phyloP scores from a whole-genome alignment of 2,113 vertebrate species.

The Hassar affinis region DNA sequence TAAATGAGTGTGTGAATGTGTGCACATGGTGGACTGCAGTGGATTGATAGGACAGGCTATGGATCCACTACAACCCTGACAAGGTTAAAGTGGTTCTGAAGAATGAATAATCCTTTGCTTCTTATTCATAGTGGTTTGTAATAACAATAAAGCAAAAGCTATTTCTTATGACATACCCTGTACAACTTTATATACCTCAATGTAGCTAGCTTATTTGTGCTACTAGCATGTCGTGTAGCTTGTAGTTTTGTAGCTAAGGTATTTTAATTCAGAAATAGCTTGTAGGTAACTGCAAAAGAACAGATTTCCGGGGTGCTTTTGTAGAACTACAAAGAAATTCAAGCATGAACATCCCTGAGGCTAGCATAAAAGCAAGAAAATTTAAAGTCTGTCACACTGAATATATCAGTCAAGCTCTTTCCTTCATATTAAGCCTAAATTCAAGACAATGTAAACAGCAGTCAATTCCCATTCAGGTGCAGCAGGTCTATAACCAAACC shows the following conservation, averaged over 20 bases:
- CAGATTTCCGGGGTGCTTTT: not conserved
- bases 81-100: not conserved
- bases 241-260: not conserved
- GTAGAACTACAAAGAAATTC: not conserved
- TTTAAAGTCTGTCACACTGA: not conserved
- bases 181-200: not conserved
- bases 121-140: not conserved
- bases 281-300: not conserved
- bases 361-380: not conserved
- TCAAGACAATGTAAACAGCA: not conserved
- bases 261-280: not conserved
- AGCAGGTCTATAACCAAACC: not conserved
- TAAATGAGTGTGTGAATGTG: not conserved
- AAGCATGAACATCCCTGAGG: not conserved
- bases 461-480: not conserved
- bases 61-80: not conserved
- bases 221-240: not conserved
- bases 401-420: not conserved
- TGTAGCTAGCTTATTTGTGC: not conserved
- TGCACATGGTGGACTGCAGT: not conserved
- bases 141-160: not conserved
- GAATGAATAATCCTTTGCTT: not conserved
- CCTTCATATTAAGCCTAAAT: slow-evolving; percentile 9
- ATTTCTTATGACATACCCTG: not conserved
- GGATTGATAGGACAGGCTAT: not conserved